Evolutionary conservation across 1,140 invertebrate genomes (phyloP).

Genomic region (Melitaea cinxia): DNA sequence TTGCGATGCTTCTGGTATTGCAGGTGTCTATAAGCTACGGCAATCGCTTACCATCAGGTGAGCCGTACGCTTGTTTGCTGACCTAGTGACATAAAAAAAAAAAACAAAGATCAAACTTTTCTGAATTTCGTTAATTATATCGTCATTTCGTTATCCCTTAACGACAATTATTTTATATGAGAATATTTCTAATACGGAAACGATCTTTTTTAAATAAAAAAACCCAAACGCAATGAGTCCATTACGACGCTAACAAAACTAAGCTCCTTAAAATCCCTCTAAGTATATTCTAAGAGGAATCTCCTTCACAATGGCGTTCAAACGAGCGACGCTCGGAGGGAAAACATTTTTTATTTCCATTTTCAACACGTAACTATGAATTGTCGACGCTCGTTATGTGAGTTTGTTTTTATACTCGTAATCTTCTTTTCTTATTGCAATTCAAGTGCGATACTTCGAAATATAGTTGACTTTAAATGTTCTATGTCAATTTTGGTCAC

Average conservation of each 20-base stretch:
- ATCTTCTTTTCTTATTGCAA: not conserved
- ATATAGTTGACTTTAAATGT: too few relatives aligned
- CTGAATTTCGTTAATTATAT: too few relatives aligned
- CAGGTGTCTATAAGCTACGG: too few relatives aligned
- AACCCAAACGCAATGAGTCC: not conserved
- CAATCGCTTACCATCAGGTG: too few relatives aligned
- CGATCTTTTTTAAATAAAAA: not conserved
- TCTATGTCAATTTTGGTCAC: too few relatives aligned
- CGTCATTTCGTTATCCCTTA: too few relatives aligned
- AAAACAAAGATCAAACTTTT: too few relatives aligned
- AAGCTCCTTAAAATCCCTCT: conserved; percentile 14
- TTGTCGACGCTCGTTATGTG: conserved; percentile 8
- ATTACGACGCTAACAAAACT: conserved; percentile 5
- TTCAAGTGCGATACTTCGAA: not conserved
- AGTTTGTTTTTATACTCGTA: conserved; percentile 2
- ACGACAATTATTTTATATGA: not conserved
- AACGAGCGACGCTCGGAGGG: conserved; percentile 4
- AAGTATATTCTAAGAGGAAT: conserved; percentile 15
- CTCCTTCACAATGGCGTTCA: conserved; percentile 13
- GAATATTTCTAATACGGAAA: not conserved
- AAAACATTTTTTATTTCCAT: conserved; percentile 12
- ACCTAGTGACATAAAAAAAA: too few relatives aligned
- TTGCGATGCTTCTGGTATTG: too few relatives aligned
- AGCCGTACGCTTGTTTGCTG: too few relatives aligned
- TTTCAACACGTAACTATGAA: conserved; percentile 10